Evolutionary conservation across 1,140 invertebrate species (phyloP), one percentile per base, ranked within the genome.

Genomic region (Portunus trituberculatus): DNA sequence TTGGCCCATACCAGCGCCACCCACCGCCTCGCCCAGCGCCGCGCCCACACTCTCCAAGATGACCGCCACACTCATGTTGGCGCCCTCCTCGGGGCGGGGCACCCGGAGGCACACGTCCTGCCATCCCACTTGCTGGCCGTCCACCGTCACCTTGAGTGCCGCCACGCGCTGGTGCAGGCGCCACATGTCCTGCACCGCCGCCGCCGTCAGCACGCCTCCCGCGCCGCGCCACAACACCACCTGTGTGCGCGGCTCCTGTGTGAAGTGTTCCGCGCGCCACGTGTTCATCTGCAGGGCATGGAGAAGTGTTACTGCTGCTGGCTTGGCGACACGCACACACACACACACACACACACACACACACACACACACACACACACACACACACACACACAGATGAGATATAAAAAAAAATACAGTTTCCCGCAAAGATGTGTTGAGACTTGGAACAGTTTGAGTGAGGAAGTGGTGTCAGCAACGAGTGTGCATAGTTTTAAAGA

Each of bases 171-270:
- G 92, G 48, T 87, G 39, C 0, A 93, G 87, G 12, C 52, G 46
- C 94, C 86, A 92, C 95, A 91, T 91, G 48, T 2, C 31, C 12
- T 32, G 39, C 84, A 97, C 97, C 96, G 97, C 96, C 93, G 96
- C 96, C 32, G 97, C 98, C 31, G 97, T 97, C 32, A 98, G 96
- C 95, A 98, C 97, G 20, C 98, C 96, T 89, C 97, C 97, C 97
- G 98, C 97, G 20, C 97, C 98, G 97, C 96, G 98, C 97, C 39
- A 97, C 98, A 88, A 97, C 92, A 97, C 97, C 97, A 98, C 98
- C 93, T 97, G 97, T 4, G 12, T 2, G 14, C 92, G 83, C 3
- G 86, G 6, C 12, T 88, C 25, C 1, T 45, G 32, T 1, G 45
- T 46, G 48, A 87, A 93, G 48, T 93, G 46, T 12, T 87, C 31